phyloP scores from a whole-genome alignment of 2,797 vertebrate species.

The Loris lydekkerianus region DNA sequence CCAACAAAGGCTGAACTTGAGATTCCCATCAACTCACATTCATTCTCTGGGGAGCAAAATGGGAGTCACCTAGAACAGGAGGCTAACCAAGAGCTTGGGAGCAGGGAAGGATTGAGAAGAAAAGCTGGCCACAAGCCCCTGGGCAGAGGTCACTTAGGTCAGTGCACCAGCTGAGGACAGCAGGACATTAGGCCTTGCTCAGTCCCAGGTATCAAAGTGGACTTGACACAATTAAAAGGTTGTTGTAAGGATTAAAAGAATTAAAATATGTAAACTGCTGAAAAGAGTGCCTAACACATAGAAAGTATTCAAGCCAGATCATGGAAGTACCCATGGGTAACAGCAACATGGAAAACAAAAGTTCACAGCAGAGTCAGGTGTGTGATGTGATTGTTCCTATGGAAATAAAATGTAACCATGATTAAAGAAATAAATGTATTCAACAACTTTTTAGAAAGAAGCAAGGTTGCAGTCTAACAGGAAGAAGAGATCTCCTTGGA shows the following conservation, averaged over 20 bases:
- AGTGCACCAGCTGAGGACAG: background rate
- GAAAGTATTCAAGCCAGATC: rapidly evolving
- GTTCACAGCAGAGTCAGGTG: rapidly evolving
- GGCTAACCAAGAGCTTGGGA: background rate
- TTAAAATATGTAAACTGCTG: background rate
- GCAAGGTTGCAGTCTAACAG: background rate
- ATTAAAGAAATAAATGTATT: background rate
- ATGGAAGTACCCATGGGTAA: rapidly evolving
- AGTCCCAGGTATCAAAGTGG: background rate
- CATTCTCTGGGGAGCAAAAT: background rate
- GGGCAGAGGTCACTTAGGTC: background rate
- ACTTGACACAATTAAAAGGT: too few relatives aligned
- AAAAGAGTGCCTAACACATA: rapidly evolving
- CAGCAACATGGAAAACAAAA: background rate
- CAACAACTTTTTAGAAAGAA: slow-evolving; percentile 55
- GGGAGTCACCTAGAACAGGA: too few relatives aligned
- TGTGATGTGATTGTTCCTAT: too few relatives aligned
- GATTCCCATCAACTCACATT: background rate
- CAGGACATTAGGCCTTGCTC: rapidly evolving
- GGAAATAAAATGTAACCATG: rapidly evolving
- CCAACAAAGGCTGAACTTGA: background rate
- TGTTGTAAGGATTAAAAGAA: background rate
- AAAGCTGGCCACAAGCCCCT: rapidly evolving
- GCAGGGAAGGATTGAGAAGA: too few relatives aligned
- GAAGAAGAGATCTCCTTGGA: background rate